Evolutionary conservation across 1,140 invertebrate genomes (phyloP).

Genomic region (Cryptotermes secundus): DNA sequence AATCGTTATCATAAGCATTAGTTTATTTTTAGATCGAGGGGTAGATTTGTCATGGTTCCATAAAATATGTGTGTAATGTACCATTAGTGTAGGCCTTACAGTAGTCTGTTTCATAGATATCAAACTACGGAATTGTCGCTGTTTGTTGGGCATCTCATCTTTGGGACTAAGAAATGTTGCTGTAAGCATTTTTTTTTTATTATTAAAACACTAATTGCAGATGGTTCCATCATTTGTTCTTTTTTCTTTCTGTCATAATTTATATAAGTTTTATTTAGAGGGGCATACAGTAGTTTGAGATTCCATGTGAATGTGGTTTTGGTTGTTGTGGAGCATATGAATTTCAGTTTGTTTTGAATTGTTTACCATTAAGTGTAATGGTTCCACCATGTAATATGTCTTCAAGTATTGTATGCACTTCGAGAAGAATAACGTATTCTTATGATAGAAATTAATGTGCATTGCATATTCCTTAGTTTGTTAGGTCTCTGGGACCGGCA

Average conservation of each 20-base stretch:
- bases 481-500: conserved; percentile 24
- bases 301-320: conserved; percentile 2
- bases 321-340: neutral
- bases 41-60: conserved; percentile 24
- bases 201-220: neutral
- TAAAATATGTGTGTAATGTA: conserved; percentile 10
- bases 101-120: conserved; percentile 18
- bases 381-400: conserved; percentile 3
- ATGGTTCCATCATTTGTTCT: neutral
- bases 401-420: neutral
- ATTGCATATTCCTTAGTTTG: conserved; percentile 25
- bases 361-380: neutral
- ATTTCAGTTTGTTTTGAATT: neutral
- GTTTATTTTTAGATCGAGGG: conserved; percentile 33
- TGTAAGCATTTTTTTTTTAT: neutral
- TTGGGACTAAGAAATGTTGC: conserved; percentile 16
- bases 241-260: neutral
- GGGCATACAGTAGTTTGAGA: neutral
- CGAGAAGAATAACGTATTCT: neutral
- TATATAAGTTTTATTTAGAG: conserved; percentile 21
- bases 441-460: conserved; percentile 3
- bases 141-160: conserved; percentile 9
- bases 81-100: conserved; percentile 16
- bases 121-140: neutral
- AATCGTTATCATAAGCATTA: conserved; percentile 34